Percentiles rank a stretch among this genome's conserved stretches.
Evolutionary conservation across 2,113 vertebrate genomes (phyloP).

Genomic region (Irena cyanogastra): DNA sequence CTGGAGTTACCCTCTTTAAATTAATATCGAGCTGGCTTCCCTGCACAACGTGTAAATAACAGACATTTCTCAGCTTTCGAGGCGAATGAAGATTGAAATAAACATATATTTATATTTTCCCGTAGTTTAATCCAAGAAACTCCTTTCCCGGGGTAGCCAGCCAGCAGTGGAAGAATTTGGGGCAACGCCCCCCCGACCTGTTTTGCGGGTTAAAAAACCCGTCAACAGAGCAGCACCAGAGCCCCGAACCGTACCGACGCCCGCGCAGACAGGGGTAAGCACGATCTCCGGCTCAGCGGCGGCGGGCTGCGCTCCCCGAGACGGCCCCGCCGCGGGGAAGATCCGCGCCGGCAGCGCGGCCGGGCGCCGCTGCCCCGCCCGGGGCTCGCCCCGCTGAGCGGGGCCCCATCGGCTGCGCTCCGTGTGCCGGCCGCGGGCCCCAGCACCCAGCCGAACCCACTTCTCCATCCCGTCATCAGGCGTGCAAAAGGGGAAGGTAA

Average conservation of each 20-base stretch:
- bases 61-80: not conserved
- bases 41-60: not conserved
- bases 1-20: constrained; percentile 16
- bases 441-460: rapidly evolving
- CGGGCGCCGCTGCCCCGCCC: too few relatives aligned
- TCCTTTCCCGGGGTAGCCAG: not conserved
- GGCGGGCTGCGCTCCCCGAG: not conserved
- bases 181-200: not conserved
- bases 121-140: not conserved
- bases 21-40: not conserved
- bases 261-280: rapidly evolving
- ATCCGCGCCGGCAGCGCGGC: not conserved
- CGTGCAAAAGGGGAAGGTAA: not conserved
- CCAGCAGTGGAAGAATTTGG: not conserved
- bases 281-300: not conserved
- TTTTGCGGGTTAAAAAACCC: not conserved
- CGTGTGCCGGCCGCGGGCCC: not conserved
- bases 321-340: not conserved
- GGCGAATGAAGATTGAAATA: not conserved
- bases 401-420: not conserved
- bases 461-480: not conserved
- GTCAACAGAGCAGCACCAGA: too few relatives aligned
- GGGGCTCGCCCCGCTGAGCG: not conserved
- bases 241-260: rapidly evolving
- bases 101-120: not conserved